Evolutionary conservation across 2,888 invertebrate genomes (phyloP), one percentile per base, ranked within the genome.

Genomic region (Volucella bombylans): DNA sequence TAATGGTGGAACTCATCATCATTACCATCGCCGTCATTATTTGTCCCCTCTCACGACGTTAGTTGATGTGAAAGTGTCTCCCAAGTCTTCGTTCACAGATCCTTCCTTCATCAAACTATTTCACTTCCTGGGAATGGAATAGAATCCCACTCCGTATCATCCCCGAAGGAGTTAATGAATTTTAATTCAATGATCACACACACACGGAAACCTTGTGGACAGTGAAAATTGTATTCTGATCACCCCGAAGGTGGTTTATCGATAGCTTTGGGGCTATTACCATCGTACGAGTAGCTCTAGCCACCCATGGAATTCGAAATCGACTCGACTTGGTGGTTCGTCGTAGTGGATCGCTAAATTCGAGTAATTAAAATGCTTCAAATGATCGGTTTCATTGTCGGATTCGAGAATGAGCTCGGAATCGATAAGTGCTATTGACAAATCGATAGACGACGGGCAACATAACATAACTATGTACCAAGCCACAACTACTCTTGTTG

Each of bases 91-190:
- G 4, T 31, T 6, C 31, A 1, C 31, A 31, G 31, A 31, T 6
- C 73, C 59, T 68, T 6, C 73, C 59, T 68, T 39, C 4, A 47
- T 31, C 62, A 71, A 82, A 71, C 77, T 77, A 43, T 14, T 62
- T 45, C 31, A 68, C 62, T 74, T 77, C 77, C 82, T 82, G 82
- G 78, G 82, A 82, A 78, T 50, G 49, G 15, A 15, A 6, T 31
- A 6, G 0, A 31, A 31, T 31, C 31, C 31, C 2, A 23, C 3
- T 23, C 2, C 23, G 23, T 23, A 39, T 10, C 39, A 11, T 50
- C 12, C 54, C 8, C 14, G 41, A 43, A 43, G 43, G 43, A 61
- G 18, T 45, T 55, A 82, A 82, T 82, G 82, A 82, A 83, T 74
- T 82, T 78, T 43, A 72, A 77, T 72, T 69, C 54, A 23, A 59